Evolutionary conservation across 2,113 vertebrate species (phyloP).

Genomic region (Onychostruthus taczanowskii): DNA sequence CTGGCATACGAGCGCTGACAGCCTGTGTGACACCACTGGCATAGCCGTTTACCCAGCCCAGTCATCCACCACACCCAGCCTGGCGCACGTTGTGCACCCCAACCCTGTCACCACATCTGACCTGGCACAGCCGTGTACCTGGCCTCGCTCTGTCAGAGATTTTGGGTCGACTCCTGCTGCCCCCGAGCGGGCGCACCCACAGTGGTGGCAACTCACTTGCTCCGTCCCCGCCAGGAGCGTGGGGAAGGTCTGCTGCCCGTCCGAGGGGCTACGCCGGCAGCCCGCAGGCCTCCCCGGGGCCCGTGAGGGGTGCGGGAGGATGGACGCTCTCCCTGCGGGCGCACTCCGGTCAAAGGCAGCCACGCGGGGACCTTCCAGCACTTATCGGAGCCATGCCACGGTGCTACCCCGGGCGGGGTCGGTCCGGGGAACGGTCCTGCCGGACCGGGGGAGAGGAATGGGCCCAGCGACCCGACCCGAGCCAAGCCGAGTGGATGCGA

Average conservation of each 20-base stretch:
- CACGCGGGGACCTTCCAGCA: not conserved
- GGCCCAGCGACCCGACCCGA: too few relatives aligned
- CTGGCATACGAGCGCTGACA: not conserved
- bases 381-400: too few relatives aligned
- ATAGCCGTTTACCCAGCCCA: not conserved
- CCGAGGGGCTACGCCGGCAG: not conserved
- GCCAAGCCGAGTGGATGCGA: not conserved
- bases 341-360: too few relatives aligned
- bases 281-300: not conserved
- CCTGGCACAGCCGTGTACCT: not conserved
- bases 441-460: not conserved
- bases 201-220: not conserved
- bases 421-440: not conserved
- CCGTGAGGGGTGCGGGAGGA: too few relatives aligned
- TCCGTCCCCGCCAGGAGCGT: not conserved
- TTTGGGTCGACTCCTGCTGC: not conserved
- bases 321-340: not conserved
- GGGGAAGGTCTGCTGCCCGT: not conserved
- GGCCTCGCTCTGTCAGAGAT: not conserved
- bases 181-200: not conserved
- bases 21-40: not conserved
- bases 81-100: not conserved
- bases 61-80: not conserved
- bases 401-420: not conserved
- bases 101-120: not conserved